phyloP scores from a whole-genome alignment of 2,797 vertebrate species.

The Emydoidea blandingii region DNA sequence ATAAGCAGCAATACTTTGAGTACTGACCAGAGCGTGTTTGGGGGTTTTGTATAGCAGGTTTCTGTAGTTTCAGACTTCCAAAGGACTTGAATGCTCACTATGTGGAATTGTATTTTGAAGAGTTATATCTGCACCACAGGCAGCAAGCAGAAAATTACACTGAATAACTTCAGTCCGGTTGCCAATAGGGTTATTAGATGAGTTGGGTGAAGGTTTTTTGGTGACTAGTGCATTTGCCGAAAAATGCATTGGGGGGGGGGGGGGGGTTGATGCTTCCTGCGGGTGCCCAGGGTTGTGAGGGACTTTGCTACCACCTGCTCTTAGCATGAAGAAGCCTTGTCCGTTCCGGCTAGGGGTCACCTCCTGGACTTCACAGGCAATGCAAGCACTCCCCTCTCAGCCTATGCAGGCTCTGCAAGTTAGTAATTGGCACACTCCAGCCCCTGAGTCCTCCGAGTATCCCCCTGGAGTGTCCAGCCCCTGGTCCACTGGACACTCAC shows the following conservation, averaged over 20 bases:
- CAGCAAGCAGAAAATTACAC: neutral
- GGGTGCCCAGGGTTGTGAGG: neutral
- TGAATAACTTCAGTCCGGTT: neutral
- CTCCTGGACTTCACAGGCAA: neutral
- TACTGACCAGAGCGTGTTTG: neutral
- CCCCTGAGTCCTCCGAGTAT: neutral
- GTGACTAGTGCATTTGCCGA: neutral
- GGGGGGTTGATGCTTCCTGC: neutral
- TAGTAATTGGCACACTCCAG: neutral
- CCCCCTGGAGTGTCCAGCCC: neutral
- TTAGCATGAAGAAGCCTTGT: neutral
- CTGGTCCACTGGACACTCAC: neutral
- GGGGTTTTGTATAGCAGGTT: neutral
- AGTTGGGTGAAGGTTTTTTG: neutral
- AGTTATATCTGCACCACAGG: neutral
- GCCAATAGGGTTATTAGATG: neutral
- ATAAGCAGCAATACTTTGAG: neutral
- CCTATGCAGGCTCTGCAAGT: neutral
- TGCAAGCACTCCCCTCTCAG: neutral
- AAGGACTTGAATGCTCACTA: neutral
- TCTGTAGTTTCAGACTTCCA: neutral
- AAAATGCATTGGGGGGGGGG: no score
- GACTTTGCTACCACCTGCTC: neutral
- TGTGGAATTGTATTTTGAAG: neutral
- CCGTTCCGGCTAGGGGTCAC: neutral